Conservation (phyloP, 2,113 vertebrate genomes). For the Mirounga angustirostris region DNA sequence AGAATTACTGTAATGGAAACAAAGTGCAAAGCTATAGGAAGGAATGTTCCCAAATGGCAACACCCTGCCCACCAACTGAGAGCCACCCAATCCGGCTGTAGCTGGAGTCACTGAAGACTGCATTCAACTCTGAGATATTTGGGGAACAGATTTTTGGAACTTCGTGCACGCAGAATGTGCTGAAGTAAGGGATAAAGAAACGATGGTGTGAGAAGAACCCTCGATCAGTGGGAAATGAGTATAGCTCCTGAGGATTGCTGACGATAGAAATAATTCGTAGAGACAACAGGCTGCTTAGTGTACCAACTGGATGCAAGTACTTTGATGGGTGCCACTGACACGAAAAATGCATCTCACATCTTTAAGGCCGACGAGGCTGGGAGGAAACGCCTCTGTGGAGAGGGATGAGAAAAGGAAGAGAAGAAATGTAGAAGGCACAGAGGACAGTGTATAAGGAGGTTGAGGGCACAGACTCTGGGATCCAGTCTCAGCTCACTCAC, state of each 20-base stretch:
- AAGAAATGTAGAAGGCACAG: background rate
- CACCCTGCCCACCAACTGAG: constrained; percentile 26
- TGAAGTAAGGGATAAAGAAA: background rate
- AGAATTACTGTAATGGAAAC: background rate
- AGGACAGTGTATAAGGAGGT: rapidly evolving
- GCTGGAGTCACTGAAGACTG: background rate
- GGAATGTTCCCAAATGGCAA: constrained; percentile 33
- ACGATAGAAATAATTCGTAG: background rate
- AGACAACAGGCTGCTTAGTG: background rate
- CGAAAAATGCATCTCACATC: background rate
- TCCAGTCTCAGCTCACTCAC: background rate
- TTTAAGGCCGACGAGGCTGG: background rate
- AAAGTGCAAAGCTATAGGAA: background rate
- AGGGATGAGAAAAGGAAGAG: background rate
- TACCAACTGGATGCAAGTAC: background rate
- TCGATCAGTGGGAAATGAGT: background rate
- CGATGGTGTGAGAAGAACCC: background rate
- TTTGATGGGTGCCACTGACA: background rate
- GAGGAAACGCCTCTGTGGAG: background rate
- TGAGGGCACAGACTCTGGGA: background rate
- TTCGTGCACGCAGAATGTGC: background rate
- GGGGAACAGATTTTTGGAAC: background rate
- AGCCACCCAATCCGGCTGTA: background rate
- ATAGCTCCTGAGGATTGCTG: background rate
- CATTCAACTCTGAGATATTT: background rate